These are phyloP conservation scores for Sturmia bella DNA, from an alignment of 2,888 invertebrate genomes.

Conservation along the genomic window DNA sequence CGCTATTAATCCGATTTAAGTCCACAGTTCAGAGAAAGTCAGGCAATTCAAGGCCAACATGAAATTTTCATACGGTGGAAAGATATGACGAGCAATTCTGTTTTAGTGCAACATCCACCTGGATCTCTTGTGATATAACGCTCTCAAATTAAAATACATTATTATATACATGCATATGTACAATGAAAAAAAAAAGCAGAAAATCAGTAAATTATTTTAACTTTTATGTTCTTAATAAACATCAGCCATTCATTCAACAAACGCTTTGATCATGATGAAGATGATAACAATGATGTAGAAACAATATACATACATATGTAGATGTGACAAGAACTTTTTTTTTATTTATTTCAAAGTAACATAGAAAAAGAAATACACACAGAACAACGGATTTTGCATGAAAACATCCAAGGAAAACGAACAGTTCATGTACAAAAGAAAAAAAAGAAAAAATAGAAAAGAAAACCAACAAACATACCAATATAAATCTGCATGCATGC, in stretches of 20 bases:
- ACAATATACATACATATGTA: neutral
- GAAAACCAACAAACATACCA: neutral
- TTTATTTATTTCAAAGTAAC: slow-evolving; percentile 31
- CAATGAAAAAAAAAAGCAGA: too few species aligned
- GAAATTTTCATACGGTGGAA: too few species aligned
- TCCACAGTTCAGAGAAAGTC: too few species aligned
- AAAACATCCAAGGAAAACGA: slow-evolving; percentile 38
- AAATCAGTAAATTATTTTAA: slow-evolving; percentile 58
- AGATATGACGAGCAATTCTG: too few species aligned
- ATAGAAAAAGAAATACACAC: slow-evolving; percentile 15
- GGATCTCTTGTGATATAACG: too few species aligned
- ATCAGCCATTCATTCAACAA: slow-evolving; percentile 35
- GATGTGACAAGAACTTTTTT: neutral
- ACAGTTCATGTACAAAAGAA: neutral
- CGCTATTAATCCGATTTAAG: too few species aligned
- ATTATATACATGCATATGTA: too few species aligned
- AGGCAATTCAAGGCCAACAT: too few species aligned
- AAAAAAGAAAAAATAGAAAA: slow-evolving; percentile 1
- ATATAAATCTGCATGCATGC: neutral
- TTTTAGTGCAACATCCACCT: too few species aligned
- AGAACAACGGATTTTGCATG: slow-evolving; percentile 20
- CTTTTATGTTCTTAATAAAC: neutral
- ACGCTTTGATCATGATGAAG: slow-evolving; percentile 29
- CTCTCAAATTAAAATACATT: too few species aligned
- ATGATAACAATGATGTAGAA: slow-evolving; percentile 17